A percentile compares a stretch with the other conserved stretches of the same genome.
Evolutionary conservation across 2,797 vertebrate genomes (phyloP).

Genomic region (Tragopan temminckii): DNA sequence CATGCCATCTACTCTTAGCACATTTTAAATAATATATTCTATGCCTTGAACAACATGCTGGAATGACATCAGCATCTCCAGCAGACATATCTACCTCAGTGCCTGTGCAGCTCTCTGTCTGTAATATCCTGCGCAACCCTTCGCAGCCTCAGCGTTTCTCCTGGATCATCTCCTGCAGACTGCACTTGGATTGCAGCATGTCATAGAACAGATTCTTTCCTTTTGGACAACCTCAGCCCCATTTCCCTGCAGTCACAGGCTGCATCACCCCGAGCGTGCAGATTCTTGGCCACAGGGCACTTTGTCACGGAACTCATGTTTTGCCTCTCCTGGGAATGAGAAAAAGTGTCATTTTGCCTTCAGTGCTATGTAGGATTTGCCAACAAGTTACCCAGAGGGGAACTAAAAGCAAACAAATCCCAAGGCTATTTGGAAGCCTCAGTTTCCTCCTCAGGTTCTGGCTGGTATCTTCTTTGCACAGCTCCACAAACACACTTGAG

Average conservation of each 20-base stretch:
- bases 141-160: neutral
- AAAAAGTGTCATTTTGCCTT: neutral
- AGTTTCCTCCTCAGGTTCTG: neutral
- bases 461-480: neutral
- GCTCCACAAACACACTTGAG: neutral
- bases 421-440: neutral
- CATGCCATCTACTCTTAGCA: neutral
- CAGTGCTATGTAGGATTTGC: neutral
- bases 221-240: accelerated
- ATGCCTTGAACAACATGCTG: neutral
- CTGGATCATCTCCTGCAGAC: neutral
- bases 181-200: neutral
- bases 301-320: neutral
- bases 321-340: neutral
- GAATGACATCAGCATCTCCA: neutral
- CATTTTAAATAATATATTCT: neutral
- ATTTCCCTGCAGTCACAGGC: neutral
- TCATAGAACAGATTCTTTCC: neutral
- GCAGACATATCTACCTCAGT: neutral
- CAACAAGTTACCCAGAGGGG: neutral
- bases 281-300: neutral
- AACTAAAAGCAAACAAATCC: neutral
- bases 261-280: neutral
- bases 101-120: neutral
- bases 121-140: neutral